Percentiles rank a stretch among this genome's conserved stretches.
phyloP scores from a whole-genome alignment of 2,113 vertebrate genomes.

The Stictonetta naevosa region DNA sequence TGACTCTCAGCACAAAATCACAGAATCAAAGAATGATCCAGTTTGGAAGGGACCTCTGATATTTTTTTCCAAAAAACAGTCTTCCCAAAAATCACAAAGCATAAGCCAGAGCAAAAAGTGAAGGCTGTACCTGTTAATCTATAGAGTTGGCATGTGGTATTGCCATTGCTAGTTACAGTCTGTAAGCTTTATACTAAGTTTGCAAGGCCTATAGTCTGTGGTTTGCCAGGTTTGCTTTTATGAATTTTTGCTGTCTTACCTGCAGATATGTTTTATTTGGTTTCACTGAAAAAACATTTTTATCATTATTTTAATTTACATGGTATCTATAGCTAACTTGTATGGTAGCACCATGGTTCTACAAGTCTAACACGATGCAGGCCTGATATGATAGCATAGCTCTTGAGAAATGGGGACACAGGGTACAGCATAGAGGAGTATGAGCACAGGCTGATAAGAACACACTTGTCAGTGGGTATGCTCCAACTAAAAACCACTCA shows the following conservation, averaged over 20 bases:
- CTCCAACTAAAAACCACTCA: background rate
- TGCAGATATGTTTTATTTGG: background rate
- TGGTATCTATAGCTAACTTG: background rate
- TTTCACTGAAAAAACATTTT: too few species aligned
- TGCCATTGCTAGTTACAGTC: background rate
- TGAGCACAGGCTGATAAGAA: accelerated
- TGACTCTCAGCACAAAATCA: background rate
- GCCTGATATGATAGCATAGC: background rate
- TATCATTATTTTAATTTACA: too few species aligned
- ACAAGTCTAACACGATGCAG: background rate
- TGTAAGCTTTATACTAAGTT: background rate
- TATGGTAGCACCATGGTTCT: background rate
- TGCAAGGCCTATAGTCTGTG: background rate
- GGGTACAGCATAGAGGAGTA: background rate
- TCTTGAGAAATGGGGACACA: background rate
- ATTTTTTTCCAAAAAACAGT: too few species aligned
- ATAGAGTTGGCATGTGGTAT: background rate
- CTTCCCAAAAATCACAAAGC: background rate
- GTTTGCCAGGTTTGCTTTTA: background rate
- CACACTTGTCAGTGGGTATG: background rate
- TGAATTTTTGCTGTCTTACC: background rate
- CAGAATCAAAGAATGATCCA: too few species aligned
- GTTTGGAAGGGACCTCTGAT: too few species aligned
- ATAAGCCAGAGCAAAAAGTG: background rate
- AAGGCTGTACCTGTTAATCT: background rate